Percentiles rank a stretch among this genome's conserved stretches.
These are phyloP conservation scores for Nymphalis urticae DNA, from an alignment of 2,888 invertebrate species.

Conservation along the genomic window DNA sequence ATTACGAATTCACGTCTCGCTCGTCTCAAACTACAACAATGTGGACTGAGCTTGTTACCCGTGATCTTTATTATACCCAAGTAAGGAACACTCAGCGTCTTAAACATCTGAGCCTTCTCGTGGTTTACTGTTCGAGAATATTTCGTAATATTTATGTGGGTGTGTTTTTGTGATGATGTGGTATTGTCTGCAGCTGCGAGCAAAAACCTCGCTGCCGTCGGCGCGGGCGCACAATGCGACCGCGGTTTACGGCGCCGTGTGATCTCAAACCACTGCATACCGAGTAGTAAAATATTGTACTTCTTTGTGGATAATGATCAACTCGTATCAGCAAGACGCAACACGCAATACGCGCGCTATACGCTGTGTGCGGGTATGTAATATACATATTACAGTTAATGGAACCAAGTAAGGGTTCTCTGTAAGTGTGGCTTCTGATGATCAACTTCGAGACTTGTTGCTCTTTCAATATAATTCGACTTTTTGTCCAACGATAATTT, in stretches of 20 bases:
- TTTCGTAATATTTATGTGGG: slow-evolving; percentile 8
- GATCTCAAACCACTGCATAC: not conserved
- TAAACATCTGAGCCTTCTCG: not conserved
- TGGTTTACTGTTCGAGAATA: not conserved
- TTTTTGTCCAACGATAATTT: too few species aligned
- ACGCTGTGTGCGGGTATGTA: too few species aligned
- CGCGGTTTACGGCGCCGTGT: slow-evolving; percentile 7
- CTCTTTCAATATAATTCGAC: too few species aligned
- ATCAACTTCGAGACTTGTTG: too few species aligned
- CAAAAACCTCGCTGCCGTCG: slow-evolving; percentile 19
- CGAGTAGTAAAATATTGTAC: not conserved
- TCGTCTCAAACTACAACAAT: not conserved
- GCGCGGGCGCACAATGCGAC: slow-evolving; percentile 9
- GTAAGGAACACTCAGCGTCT: not conserved
- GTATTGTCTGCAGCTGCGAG: slow-evolving; percentile 22
- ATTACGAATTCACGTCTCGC: not conserved
- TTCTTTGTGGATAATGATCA: slow-evolving; percentile 3
- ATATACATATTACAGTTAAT: too few species aligned
- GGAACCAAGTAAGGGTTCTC: too few species aligned
- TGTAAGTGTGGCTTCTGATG: too few species aligned
- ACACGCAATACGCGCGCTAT: too few species aligned
- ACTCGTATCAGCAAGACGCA: not conserved
- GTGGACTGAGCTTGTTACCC: not conserved
- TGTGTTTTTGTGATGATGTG: slow-evolving; percentile 11
- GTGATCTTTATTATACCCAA: not conserved